phyloP scores from a whole-genome alignment of 2,888 invertebrate genomes.

The Gibbula magus region DNA sequence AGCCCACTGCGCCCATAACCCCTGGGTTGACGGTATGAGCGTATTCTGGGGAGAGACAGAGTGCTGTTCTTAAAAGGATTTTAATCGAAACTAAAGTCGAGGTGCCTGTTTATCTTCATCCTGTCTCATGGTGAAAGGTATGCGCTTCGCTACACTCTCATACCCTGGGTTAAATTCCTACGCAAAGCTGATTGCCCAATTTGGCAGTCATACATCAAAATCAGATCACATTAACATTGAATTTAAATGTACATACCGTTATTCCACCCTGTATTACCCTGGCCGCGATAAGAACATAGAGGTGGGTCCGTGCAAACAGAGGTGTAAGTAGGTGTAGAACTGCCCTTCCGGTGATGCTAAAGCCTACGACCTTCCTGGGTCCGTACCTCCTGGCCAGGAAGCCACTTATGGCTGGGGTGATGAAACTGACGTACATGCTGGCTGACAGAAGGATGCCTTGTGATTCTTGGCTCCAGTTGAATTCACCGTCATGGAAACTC shows the following conservation, averaged over 20 bases:
- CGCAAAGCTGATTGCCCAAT: too few relatives aligned
- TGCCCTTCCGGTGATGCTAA: background rate
- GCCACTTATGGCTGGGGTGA: background rate
- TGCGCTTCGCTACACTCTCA: too few relatives aligned
- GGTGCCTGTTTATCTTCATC: too few relatives aligned
- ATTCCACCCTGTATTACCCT: background rate
- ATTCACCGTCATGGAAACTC: background rate
- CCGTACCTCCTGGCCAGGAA: constrained; percentile 1
- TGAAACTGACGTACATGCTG: background rate
- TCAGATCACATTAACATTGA: too few relatives aligned
- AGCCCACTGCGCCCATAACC: constrained; percentile 3
- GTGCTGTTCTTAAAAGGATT: too few relatives aligned
- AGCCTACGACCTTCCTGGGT: background rate
- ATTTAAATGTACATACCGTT: too few relatives aligned
- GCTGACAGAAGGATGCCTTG: constrained; percentile 16
- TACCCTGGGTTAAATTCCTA: too few relatives aligned
- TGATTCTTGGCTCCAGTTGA: constrained; percentile 4
- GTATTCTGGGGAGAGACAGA: too few relatives aligned
- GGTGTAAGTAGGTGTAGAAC: constrained; percentile 6
- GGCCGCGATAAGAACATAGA: constrained; percentile 1
- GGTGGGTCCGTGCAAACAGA: constrained; percentile 1
- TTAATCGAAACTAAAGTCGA: too few relatives aligned
- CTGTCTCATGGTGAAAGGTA: too few relatives aligned
- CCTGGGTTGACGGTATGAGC: background rate
- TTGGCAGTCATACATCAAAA: too few relatives aligned